phyloP scores from a whole-genome alignment of 1,140 invertebrate genomes.

The Danaus plexippus region DNA sequence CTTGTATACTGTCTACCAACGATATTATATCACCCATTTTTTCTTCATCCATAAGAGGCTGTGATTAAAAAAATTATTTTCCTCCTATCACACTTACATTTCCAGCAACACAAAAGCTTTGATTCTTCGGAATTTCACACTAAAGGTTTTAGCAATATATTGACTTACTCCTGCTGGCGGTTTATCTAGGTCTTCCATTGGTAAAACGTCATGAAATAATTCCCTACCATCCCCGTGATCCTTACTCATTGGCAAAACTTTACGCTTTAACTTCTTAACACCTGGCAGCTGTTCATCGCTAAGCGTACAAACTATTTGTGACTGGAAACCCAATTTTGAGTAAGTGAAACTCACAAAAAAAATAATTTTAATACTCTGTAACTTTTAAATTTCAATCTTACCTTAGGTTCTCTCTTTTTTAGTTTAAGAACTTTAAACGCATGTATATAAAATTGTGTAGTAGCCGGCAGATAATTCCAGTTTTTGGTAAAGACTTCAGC shows the following conservation, averaged over 20 bases:
- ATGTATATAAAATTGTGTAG: slow-evolving; percentile 68
- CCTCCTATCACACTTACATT: neutral
- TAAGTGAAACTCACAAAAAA: slow-evolving; percentile 6
- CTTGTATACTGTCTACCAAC: slow-evolving; percentile 66
- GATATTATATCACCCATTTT: slow-evolving; percentile 67
- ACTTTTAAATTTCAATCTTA: slow-evolving; percentile 17
- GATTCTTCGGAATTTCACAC: too few relatives aligned
- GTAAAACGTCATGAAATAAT: slow-evolving; percentile 26
- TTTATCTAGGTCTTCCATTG: slow-evolving; percentile 20
- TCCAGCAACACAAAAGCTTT: neutral
- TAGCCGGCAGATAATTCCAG: slow-evolving; percentile 65
- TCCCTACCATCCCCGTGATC: slow-evolving; percentile 45
- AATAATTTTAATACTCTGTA: neutral
- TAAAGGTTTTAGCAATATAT: slow-evolving; percentile 10
- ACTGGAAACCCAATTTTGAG: slow-evolving; percentile 32
- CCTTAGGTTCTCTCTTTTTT: slow-evolving; percentile 54
- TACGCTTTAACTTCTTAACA: slow-evolving; percentile 34
- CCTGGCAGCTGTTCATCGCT: slow-evolving; percentile 55
- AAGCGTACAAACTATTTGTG: slow-evolving; percentile 65
- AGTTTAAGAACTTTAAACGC: slow-evolving; percentile 69
- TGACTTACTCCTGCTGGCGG: slow-evolving; percentile 22
- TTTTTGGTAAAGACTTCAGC: slow-evolving; percentile 59
- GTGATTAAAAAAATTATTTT: slow-evolving; percentile 30
- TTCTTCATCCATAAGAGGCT: slow-evolving; percentile 54
- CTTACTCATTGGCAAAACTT: slow-evolving; percentile 32